Conservation (phyloP, 2,888 invertebrate species). For the Parelbella ahira region DNA sequence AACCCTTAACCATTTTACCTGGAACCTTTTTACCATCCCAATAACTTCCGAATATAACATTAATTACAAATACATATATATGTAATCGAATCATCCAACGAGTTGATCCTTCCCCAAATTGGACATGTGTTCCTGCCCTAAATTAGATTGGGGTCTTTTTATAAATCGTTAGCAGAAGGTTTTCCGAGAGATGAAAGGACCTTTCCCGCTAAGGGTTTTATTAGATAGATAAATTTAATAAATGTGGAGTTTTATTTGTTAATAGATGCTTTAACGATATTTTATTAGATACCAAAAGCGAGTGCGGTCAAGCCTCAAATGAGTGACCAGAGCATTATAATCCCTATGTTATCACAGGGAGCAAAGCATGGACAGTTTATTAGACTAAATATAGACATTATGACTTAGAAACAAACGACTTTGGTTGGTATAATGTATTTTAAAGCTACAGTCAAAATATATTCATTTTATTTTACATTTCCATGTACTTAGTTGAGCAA, state of each 20-base stretch:
- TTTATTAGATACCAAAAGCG: too few relatives aligned
- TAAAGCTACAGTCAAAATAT: too few relatives aligned
- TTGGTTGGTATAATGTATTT: too few relatives aligned
- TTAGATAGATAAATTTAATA: slow-evolving; percentile 6
- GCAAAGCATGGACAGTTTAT: too few relatives aligned
- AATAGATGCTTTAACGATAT: too few relatives aligned
- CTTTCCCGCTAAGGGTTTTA: neutral
- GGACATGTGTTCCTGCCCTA: slow-evolving; percentile 28
- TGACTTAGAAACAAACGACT: too few relatives aligned
- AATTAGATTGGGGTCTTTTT: slow-evolving; percentile 53
- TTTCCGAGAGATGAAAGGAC: slow-evolving; percentile 9
- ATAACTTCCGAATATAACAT: slow-evolving; percentile 13
- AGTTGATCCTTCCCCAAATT: slow-evolving; percentile 10
- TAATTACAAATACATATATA: slow-evolving; percentile 22
- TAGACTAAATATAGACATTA: too few relatives aligned
- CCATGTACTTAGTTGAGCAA: slow-evolving; percentile 6
- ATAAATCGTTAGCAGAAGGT: slow-evolving; percentile 15
- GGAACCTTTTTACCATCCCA: slow-evolving; percentile 13
- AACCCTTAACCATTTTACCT: slow-evolving; percentile 4
- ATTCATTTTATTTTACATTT: slow-evolving; percentile 3
- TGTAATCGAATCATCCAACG: slow-evolving; percentile 21
- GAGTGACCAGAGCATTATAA: too few relatives aligned
- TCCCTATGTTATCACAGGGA: too few relatives aligned
- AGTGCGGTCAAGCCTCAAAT: too few relatives aligned
- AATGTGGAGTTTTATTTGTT: neutral